Percentiles rank a stretch among this genome's conserved stretches.
Evolutionary conservation across 2,888 invertebrate genomes (phyloP).

Genomic region (Gari tellinella): DNA sequence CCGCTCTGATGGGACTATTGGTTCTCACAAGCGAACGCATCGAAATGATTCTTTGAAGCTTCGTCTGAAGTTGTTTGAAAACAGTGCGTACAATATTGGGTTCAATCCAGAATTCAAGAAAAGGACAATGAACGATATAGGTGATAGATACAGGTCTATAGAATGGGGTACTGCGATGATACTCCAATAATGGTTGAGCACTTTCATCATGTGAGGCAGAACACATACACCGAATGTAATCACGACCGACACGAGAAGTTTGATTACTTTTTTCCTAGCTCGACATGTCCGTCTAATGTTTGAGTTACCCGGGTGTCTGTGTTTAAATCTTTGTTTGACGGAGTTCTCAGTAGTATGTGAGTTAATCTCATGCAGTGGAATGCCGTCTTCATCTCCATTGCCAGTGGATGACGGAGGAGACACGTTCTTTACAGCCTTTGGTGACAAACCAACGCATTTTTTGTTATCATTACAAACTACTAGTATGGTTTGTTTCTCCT

Average conservation of each 20-base stretch:
- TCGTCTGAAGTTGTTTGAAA: conserved; percentile 92
- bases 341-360: no score
- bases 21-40: no score
- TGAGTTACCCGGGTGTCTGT: conserved; percentile 28
- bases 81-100: conserved; percentile 94
- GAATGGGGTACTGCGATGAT: conserved; percentile 84
- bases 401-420: no score
- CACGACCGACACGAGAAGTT: conserved; percentile 95
- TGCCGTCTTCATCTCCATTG: no score
- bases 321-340: not conserved
- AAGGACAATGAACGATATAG: conserved; percentile 93
- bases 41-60: conserved; percentile 92
- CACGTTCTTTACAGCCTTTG: no score
- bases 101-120: conserved; percentile 96
- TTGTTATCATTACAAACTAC: no score
- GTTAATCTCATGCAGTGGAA: not conserved
- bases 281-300: conserved; percentile 34
- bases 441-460: no score
- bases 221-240: conserved; percentile 95
- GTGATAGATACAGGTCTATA: conserved; percentile 87
- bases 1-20: no score
- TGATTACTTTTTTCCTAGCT: conserved; percentile 89
- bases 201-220: conserved; percentile 91
- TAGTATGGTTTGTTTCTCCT: no score
- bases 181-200: conserved; percentile 92